Evolutionary conservation across 1,140 invertebrate species (phyloP).

Genomic region (Trichonephila clavata): DNA sequence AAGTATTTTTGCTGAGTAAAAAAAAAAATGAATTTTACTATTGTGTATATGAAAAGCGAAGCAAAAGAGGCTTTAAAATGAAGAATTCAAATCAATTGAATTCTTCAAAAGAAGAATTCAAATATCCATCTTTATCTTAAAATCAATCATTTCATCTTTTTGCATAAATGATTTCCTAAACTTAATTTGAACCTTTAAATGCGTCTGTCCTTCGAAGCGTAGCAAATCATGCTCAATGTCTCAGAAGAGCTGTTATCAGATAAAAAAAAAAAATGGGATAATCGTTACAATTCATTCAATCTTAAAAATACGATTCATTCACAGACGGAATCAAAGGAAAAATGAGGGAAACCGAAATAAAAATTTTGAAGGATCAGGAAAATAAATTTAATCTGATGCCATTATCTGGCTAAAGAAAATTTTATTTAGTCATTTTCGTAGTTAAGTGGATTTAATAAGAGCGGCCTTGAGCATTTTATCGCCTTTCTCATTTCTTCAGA

Average conservation of each 20-base stretch:
- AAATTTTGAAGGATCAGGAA: conserved; percentile 57
- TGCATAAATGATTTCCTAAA: not conserved
- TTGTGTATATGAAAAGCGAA: not conserved
- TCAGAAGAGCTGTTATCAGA: not conserved
- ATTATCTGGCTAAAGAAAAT: conserved; percentile 70
- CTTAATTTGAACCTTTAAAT: conserved; percentile 2
- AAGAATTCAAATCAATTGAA: not conserved
- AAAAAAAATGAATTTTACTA: not conserved
- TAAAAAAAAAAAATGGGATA: not conserved
- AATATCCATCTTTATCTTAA: not conserved
- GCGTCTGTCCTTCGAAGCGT: not conserved
- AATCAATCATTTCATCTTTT: conserved; percentile 7
- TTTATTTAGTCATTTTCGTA: conserved; percentile 75
- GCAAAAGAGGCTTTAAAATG: not conserved
- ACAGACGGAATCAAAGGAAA: not conserved
- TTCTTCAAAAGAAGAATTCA: too few relatives aligned
- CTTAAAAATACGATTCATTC: conserved; percentile 28
- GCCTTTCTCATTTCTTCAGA: conserved; percentile 61
- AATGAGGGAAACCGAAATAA: not conserved
- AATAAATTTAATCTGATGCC: conserved; percentile 66
- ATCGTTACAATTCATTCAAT: conserved; percentile 13
- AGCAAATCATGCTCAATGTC: not conserved
- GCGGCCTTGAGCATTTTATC: conserved; percentile 70
- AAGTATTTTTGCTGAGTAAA: not conserved
- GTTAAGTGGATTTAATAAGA: conserved; percentile 74